Percentiles rank a stretch among this genome's conserved stretches.
phyloP scores from a whole-genome alignment of 2,888 invertebrate genomes.

The Cheilosia vulpina region DNA sequence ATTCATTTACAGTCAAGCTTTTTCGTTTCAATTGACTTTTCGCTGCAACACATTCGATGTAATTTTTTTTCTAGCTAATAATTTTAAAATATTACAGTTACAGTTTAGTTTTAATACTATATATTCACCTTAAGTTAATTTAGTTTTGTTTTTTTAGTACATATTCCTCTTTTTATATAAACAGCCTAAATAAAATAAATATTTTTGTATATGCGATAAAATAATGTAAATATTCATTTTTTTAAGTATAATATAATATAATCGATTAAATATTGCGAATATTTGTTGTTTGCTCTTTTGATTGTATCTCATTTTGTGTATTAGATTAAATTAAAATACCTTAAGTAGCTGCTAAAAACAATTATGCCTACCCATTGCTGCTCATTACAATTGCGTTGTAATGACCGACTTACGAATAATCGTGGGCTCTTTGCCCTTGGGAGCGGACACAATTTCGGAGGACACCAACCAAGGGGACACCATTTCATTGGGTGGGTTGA shows the following conservation, averaged over 20 bases:
- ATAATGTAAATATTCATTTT: conserved; percentile 53
- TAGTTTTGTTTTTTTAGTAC: conserved; percentile 23
- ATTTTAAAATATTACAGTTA: conserved; percentile 49
- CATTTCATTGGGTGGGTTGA: conserved; percentile 85
- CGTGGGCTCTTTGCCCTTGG: conserved; percentile 87
- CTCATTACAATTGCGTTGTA: conserved; percentile 90
- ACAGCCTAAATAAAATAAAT: conserved; percentile 75
- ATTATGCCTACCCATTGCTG: neutral
- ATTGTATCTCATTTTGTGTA: conserved; percentile 64
- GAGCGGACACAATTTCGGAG: conserved; percentile 88
- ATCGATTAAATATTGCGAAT: conserved; percentile 69
- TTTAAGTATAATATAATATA: conserved; percentile 46
- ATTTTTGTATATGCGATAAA: conserved; percentile 61
- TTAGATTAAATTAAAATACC: conserved; percentile 61
- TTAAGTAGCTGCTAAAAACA: conserved; percentile 56
- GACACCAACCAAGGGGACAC: conserved; percentile 93
- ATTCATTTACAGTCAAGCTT: conserved; percentile 26
- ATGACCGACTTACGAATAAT: conserved; percentile 94
- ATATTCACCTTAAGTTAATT: conserved; percentile 37
- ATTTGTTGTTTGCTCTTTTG: conserved; percentile 42
- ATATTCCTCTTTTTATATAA: conserved; percentile 43
- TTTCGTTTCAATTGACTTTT: conserved; percentile 27
- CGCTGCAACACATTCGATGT: conserved; percentile 69
- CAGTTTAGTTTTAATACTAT: conserved; percentile 49
- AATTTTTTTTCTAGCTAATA: conserved; percentile 9